These are phyloP conservation scores for Campaea margaritaria DNA, from an alignment of 2,888 invertebrate species.

Conservation along the genomic window DNA sequence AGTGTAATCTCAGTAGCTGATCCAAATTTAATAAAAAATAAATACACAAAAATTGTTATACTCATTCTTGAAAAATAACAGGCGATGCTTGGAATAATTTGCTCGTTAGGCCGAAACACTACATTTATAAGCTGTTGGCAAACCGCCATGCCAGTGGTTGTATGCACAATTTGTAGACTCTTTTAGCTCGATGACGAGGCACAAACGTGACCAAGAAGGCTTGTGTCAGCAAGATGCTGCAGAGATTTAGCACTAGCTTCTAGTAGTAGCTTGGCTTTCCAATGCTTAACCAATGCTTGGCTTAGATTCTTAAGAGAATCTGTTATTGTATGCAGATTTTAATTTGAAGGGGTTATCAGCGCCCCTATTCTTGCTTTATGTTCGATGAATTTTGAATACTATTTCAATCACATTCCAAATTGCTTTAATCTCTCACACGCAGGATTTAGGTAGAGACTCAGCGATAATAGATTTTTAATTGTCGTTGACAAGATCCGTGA, in stretches of 20 bases:
- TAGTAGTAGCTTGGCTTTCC: background rate
- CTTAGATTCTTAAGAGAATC: background rate
- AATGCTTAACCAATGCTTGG: slow-evolving; percentile 1
- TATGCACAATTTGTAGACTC: slow-evolving; percentile 69
- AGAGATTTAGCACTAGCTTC: slow-evolving; percentile 40
- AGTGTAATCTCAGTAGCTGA: too few relatives aligned
- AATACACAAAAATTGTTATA: slow-evolving; percentile 22
- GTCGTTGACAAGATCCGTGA: too few relatives aligned
- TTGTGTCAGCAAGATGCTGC: slow-evolving; percentile 46
- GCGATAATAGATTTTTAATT: too few relatives aligned
- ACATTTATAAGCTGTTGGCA: slow-evolving; percentile 77
- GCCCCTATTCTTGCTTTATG: too few relatives aligned
- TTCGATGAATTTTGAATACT: too few relatives aligned
- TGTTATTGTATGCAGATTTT: too few relatives aligned
- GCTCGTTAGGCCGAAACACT: slow-evolving; percentile 71
- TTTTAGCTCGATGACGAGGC: slow-evolving; percentile 63
- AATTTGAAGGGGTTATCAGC: too few relatives aligned
- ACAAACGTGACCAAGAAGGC: slow-evolving; percentile 70
- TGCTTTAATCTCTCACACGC: too few relatives aligned
- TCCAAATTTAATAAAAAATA: too few relatives aligned
- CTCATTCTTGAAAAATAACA: slow-evolving; percentile 40
- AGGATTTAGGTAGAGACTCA: too few relatives aligned
- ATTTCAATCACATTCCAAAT: too few relatives aligned
- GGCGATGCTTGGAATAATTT: slow-evolving; percentile 55
- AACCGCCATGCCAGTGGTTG: slow-evolving; percentile 68